Evolutionary conservation across 1,140 invertebrate genomes (phyloP).

Genomic region (Leptinotarsa undecemlineata): DNA sequence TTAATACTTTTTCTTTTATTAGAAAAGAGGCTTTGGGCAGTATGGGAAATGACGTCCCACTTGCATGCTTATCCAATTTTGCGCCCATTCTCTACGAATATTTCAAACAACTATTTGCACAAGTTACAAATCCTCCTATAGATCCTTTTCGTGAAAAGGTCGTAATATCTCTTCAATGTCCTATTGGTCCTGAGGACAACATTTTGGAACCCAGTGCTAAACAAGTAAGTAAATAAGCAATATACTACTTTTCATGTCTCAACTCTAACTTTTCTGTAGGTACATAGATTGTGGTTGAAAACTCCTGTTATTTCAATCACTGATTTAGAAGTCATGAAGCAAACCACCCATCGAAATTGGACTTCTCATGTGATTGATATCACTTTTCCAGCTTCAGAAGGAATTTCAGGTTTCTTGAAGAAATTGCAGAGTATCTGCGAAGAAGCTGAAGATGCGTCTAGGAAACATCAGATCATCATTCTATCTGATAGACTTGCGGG

Average conservation of each 20-base stretch:
- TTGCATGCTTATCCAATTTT: slow-evolving; percentile 94
- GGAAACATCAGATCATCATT: slow-evolving; percentile 85
- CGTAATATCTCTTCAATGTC: slow-evolving; percentile 95
- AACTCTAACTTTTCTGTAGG: slow-evolving; percentile 51
- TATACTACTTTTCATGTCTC: neutral
- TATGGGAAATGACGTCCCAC: slow-evolving; percentile 98
- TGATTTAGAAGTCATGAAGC: slow-evolving; percentile 87
- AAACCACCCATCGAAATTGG: slow-evolving; percentile 88
- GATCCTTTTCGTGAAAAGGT: slow-evolving; percentile 99
- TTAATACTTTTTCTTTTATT: slow-evolving; percentile 41
- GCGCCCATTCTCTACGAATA: slow-evolving; percentile 95
- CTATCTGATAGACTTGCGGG: slow-evolving; percentile 81
- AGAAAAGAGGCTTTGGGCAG: slow-evolving; percentile 98
- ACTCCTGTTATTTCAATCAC: slow-evolving; percentile 92
- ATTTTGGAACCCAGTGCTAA: slow-evolving; percentile 86
- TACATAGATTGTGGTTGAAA: slow-evolving; percentile 88
- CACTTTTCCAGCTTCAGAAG: slow-evolving; percentile 77
- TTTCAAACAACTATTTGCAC: slow-evolving; percentile 99
- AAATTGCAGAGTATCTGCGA: slow-evolving; percentile 80
- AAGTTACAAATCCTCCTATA: slow-evolving; percentile 99
- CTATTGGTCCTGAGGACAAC: slow-evolving; percentile 91
- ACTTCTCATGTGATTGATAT: slow-evolving; percentile 89
- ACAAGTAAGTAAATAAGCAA: slow-evolving; percentile 60
- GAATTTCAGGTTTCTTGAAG: slow-evolving; percentile 72
- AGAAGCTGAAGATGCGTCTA: slow-evolving; percentile 82